Evolutionary conservation across 53 echinoderm and acorn worm genomes (phyloP), one percentile per base, ranked within the genome.

Genomic region (Antedon mediterranea): DNA sequence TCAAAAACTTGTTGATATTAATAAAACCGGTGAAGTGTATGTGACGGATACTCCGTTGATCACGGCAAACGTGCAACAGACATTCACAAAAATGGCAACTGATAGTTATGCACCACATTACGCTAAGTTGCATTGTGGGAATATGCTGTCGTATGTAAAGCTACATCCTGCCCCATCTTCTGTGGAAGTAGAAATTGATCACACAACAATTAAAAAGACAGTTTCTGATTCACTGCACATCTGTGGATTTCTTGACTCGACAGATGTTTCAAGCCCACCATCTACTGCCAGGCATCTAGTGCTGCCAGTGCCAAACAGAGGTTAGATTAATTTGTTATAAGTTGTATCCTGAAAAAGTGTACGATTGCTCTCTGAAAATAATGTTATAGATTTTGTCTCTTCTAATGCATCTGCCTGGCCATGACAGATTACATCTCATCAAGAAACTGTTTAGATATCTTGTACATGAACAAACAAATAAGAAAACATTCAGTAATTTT

Each of bases 241-340:
- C 34, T 97, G 89, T 29, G 97, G 97, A 0, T 97, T 97, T 78
- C 43, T 97, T 23, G 91, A 97, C 75, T 82, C 85, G 79, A 75
- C 77, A 0, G 97, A 97, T 80, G 81, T 89, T 20, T 92, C 85
- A 0, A 97, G 97, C 43, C 97, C 97, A 20, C 89, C 97, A 1
- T 77, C 90, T 0, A 79, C 92, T 7, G 97, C 97, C 0, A 87
- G 92, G 31, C 97, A 97, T 71, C 85, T 97, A 15, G 86, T 95
- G 15, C 71, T 95, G 11, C 95, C 95, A 34, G 78, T 78, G 14
- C 74, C 77, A 72, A 31, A 13, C 4, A 86, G 81, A 85, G 89
- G 89, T 89, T 37, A 37, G 37, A n/a, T n/a, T n/a, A n/a, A n/a
- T n/a, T n/a, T n/a, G n/a, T n/a, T n/a, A n/a, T n/a, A n/a, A n/a